These are phyloP conservation scores for Varanus salvator DNA, from an alignment of 2,113 vertebrate genomes.

Conservation along the genomic window DNA sequence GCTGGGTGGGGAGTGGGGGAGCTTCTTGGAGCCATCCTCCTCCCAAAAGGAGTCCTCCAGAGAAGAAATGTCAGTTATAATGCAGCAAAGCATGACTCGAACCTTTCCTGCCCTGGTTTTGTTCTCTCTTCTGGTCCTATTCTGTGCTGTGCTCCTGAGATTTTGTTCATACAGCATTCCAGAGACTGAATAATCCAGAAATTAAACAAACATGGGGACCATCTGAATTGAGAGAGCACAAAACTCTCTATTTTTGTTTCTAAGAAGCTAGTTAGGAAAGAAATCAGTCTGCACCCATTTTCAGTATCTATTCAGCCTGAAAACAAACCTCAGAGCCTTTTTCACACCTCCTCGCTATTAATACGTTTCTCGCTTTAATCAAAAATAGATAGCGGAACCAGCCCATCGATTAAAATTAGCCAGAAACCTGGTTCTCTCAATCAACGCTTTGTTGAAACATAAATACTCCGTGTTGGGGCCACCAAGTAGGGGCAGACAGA, in stretches of 20 bases:
- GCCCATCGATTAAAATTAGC: conserved; percentile 15
- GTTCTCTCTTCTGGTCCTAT: background rate
- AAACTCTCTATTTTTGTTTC: background rate
- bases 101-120: background rate
- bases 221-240: background rate
- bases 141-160: background rate
- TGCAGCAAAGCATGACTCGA: no score
- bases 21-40: no score
- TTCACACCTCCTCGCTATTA: conserved; percentile 16
- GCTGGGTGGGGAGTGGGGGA: no score
- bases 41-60: no score
- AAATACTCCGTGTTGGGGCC: background rate
- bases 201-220: background rate
- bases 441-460: fast-evolving
- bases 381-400: conserved; percentile 20
- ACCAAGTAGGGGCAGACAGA: background rate
- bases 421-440: conserved; percentile 24
- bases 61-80: no score
- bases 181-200: background rate
- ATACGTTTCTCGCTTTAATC: conserved; percentile 11
- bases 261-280: background rate
- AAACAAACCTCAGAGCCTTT: background rate
- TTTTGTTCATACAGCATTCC: background rate
- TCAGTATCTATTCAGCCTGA: conserved; percentile 23
- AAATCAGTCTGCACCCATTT: conserved; percentile 30